Percentiles rank a stretch among this genome's conserved stretches.
These are phyloP conservation scores for Adelges cooleyi DNA, from an alignment of 1,140 invertebrate species.

Conservation along the genomic window DNA sequence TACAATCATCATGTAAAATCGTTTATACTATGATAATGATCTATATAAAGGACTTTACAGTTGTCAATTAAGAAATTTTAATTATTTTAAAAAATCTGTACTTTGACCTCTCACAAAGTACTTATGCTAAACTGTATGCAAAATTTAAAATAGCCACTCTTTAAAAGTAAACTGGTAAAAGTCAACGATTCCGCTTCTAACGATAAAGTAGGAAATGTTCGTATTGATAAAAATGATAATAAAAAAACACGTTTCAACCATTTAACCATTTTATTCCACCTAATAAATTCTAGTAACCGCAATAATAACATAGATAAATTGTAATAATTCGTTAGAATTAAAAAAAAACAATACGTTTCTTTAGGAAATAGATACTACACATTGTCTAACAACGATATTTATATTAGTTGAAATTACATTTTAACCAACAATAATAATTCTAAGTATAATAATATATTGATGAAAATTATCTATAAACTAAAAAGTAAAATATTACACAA, in stretches of 20 bases:
- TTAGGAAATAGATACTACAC: background rate
- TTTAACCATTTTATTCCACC: background rate
- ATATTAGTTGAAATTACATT: background rate
- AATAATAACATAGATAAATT: constrained; percentile 2
- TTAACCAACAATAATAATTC: background rate
- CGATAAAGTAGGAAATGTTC: too few relatives aligned
- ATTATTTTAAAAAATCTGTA: background rate
- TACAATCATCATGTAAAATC: too few relatives aligned
- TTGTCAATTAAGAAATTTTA: too few relatives aligned
- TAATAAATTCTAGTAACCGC: background rate
- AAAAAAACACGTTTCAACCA: background rate
- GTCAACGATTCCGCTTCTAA: too few relatives aligned
- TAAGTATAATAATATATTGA: background rate
- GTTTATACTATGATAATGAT: too few relatives aligned
- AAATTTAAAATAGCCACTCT: background rate
- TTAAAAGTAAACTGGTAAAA: background rate
- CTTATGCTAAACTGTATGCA: background rate
- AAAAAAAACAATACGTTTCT: background rate
- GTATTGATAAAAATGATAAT: too few relatives aligned
- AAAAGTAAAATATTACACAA: too few relatives aligned
- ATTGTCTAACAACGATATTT: background rate
- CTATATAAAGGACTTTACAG: too few relatives aligned
- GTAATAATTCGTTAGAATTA: background rate
- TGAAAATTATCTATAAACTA: too few relatives aligned
- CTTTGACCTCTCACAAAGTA: background rate